Evolutionary conservation across 2,797 vertebrate species (phyloP), one percentile per base, ranked within the genome.

Genomic region (Nannoperca obscura): DNA sequence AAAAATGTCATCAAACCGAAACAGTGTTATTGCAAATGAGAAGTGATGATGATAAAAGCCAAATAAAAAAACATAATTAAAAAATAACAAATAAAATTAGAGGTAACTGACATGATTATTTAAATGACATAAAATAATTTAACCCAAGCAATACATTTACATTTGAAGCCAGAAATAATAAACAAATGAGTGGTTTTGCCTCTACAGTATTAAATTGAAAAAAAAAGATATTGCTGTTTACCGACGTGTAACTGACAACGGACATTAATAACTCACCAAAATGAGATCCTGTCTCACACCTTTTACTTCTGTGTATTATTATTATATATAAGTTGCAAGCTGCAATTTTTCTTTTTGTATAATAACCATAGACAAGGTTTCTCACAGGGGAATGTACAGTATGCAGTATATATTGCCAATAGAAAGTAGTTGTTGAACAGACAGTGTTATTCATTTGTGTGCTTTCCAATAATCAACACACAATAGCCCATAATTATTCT

Each of bases 191-290:
- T 61, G 0, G 62, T 64, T 72, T 69, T 0, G 3, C 19, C 5
- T 65, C 49, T 19, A 14, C 22, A 44, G 53, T 42, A 71, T 38
- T 63, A 71, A 13, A 69, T 12, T 53, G 6, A 58, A 49, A 7
- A 47, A 72, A 11, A 64, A 71, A 22, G 49, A 65, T 55, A 68
- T 50, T 73, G 60, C 11, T 59, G 57, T 17, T 71, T 60, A 38
- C 50, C 0, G 11, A 54, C 22, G 60, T 74, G 72, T 73, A 63
- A 71, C 54, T 61, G 60, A 71, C 59, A 75, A 60, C 27, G 62
- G 10, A 68, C 71, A 71, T 71, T 60, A 74, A 79, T 81, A 77
- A 76, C 50, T 50, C 15, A 5, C 17, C 38, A 74, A 71, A 74
- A 74, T 67, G 8, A 78, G 30, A 58, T 63, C 44, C 22, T 65